Conservation (phyloP, 2,113 vertebrate genomes). For the Ailurus styani region DNA sequence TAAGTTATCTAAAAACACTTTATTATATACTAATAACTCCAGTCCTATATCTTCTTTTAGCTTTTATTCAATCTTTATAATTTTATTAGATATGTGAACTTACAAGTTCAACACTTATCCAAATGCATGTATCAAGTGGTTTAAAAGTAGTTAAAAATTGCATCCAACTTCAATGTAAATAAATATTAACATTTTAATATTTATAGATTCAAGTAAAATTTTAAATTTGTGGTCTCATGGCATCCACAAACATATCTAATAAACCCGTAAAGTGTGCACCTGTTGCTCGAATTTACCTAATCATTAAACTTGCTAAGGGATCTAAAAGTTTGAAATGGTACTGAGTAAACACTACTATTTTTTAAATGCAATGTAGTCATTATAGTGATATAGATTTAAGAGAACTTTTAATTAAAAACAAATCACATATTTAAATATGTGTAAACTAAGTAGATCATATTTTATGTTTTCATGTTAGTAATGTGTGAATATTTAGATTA, state of each 20-base stretch:
- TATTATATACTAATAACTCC: background rate
- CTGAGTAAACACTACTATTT: background rate
- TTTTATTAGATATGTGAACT: background rate
- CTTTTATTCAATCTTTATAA: background rate
- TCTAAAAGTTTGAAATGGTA: background rate
- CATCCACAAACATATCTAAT: background rate
- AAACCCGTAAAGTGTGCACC: accelerated
- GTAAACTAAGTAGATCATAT: background rate
- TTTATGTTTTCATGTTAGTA: background rate
- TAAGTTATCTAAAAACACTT: background rate
- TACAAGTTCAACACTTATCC: background rate
- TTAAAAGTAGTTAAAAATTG: background rate
- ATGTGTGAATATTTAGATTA: background rate
- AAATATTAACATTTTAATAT: background rate
- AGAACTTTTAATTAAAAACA: background rate
- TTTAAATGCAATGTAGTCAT: background rate
- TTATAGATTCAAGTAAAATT: background rate
- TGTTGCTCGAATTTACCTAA: background rate
- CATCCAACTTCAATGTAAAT: background rate
- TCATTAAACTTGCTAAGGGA: background rate
- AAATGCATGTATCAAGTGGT: background rate
- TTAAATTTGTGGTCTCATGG: background rate
- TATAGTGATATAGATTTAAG: background rate
- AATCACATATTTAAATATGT: background rate
- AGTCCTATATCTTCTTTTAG: background rate